These are phyloP conservation scores for Cairina moschata DNA, from an alignment of 2,113 vertebrate genomes.

Conservation along the genomic window DNA sequence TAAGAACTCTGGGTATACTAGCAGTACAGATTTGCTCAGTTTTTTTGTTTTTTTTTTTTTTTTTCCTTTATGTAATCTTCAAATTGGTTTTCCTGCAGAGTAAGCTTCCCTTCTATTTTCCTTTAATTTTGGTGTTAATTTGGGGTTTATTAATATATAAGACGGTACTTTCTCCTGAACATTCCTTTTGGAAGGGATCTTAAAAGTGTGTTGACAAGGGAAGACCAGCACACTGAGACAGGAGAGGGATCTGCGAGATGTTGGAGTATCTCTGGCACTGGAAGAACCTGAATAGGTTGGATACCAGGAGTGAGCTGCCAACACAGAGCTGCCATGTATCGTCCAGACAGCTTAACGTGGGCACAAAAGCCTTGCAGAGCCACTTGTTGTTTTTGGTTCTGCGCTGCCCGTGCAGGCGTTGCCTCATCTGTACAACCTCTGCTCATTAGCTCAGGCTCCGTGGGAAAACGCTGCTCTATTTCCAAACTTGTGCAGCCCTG, in stretches of 20 bases:
- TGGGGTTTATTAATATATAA: not conserved
- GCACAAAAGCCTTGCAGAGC: not conserved
- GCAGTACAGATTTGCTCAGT: not conserved
- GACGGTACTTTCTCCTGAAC: not conserved
- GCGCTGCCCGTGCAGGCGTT: rapidly evolving
- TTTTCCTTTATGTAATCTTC: not conserved
- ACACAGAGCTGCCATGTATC: not conserved
- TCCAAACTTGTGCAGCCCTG: not conserved
- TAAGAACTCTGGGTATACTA: not conserved
- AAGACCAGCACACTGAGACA: not conserved
- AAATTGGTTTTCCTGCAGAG: not conserved
- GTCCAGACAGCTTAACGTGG: not conserved
- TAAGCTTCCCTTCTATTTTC: not conserved
- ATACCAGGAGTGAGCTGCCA: not conserved
- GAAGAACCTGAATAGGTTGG: not conserved
- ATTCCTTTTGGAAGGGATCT: not conserved
- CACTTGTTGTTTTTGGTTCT: not conserved
- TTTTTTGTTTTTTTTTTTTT: not conserved
- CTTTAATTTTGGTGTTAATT: not conserved
- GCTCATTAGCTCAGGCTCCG: not conserved
- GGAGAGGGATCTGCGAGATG: not conserved
- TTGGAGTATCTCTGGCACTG: not conserved
- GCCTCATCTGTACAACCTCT: not conserved
- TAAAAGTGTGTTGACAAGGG: not conserved
- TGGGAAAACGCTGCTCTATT: not conserved